These are phyloP conservation scores for Lasaia peninsularis DNA, from an alignment of 1,140 invertebrate genomes.

Conservation along the genomic window DNA sequence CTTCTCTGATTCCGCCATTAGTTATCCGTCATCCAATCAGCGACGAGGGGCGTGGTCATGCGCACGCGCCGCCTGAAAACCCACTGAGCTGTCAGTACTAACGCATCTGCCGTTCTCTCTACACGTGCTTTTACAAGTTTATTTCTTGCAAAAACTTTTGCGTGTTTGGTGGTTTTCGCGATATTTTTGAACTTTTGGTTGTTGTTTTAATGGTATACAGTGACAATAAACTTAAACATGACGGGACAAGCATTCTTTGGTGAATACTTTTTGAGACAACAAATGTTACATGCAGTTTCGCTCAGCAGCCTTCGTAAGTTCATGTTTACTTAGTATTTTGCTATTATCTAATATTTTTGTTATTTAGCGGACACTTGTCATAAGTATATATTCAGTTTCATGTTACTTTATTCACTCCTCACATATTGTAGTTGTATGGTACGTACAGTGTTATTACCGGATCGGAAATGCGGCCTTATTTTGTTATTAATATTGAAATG, in stretches of 20 bases:
- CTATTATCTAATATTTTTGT: background rate
- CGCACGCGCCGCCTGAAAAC: constrained; percentile 61
- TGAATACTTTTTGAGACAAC: constrained; percentile 68
- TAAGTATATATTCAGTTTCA: too few relatives aligned
- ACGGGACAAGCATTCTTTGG: constrained; percentile 71
- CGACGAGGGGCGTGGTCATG: constrained; percentile 46
- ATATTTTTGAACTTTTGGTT: constrained; percentile 27
- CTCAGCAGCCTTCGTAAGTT: constrained; percentile 65
- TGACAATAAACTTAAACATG: constrained; percentile 51
- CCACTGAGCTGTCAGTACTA: constrained; percentile 48
- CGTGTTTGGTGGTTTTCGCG: constrained; percentile 23
- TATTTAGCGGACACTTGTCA: too few relatives aligned
- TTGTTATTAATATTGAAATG: too few relatives aligned
- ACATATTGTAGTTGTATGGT: too few relatives aligned
- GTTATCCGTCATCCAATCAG: constrained; percentile 47
- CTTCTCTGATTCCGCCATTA: constrained; percentile 53
- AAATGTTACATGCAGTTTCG: constrained; percentile 69
- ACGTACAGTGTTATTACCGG: too few relatives aligned
- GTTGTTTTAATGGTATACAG: constrained; percentile 27
- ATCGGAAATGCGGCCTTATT: too few relatives aligned
- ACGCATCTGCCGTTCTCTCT: constrained; percentile 52
- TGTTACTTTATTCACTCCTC: too few relatives aligned
- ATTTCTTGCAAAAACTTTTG: constrained; percentile 13
- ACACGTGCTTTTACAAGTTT: constrained; percentile 40
- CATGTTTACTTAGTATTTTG: background rate